Conservation (phyloP, 2,113 vertebrate species). For the Vulpes ferrilata region DNA sequence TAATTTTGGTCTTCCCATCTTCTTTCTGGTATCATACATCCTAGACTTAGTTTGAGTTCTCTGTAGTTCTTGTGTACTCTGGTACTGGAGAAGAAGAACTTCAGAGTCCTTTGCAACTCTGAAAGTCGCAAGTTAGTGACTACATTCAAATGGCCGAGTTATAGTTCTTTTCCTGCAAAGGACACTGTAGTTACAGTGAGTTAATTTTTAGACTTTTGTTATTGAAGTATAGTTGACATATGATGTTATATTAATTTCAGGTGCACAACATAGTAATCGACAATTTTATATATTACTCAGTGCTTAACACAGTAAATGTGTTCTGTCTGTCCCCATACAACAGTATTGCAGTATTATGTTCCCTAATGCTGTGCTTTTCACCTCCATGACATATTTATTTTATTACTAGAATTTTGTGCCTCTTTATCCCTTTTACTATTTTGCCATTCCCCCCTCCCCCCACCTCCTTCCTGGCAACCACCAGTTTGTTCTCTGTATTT, state of each 20-base stretch:
- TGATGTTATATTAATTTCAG: neutral
- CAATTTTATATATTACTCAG: neutral
- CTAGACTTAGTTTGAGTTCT: neutral
- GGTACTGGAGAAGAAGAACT: neutral
- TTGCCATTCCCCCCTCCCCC: neutral
- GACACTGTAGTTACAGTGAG: neutral
- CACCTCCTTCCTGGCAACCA: neutral
- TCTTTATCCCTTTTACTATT: neutral
- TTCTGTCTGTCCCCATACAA: neutral
- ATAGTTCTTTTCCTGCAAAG: slow-evolving; percentile 41
- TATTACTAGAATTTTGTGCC: neutral
- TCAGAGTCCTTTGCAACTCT: slow-evolving; percentile 5
- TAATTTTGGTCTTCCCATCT: neutral
- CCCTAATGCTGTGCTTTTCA: neutral
- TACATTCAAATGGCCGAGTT: slow-evolving; percentile 15
- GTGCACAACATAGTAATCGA: neutral
- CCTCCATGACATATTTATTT: neutral
- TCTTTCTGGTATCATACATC: neutral
- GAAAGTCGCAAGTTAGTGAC: slow-evolving; percentile 13
- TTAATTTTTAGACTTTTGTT: neutral
- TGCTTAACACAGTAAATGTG: neutral
- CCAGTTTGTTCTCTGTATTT: neutral
- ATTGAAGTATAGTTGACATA: neutral
- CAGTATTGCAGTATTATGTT: neutral
- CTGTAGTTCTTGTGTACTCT: neutral